Percentiles rank a stretch among this genome's conserved stretches.
These are phyloP conservation scores for Pseudomyrmex pallidus DNA, from an alignment of 1,140 invertebrate species.

Conservation along the genomic window DNA sequence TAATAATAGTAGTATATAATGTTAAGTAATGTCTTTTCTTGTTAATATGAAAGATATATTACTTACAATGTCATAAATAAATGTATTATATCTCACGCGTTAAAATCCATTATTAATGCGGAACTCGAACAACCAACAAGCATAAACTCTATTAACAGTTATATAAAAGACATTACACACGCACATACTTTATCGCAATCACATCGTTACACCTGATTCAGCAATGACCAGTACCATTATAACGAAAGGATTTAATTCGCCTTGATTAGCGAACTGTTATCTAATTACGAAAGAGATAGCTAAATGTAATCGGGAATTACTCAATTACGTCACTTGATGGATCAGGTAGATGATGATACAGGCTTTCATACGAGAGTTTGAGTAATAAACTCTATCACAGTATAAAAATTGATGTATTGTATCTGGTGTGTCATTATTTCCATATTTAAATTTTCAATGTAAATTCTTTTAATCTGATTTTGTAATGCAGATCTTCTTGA, in stretches of 20 bases:
- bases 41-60: constrained; percentile 11
- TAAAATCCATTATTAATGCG: not conserved
- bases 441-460: constrained; percentile 29
- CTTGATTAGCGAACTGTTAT: constrained; percentile 44
- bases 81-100: constrained; percentile 4
- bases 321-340: constrained; percentile 36
- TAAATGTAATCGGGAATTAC: constrained; percentile 35
- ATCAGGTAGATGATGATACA: not conserved
- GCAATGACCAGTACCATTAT: constrained; percentile 48
- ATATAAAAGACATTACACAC: constrained; percentile 45
- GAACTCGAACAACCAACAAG: constrained; percentile 30
- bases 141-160: constrained; percentile 48
- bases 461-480: constrained; percentile 33
- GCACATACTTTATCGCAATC: constrained; percentile 50
- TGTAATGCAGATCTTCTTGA: constrained; percentile 26
- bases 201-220: constrained; percentile 48
- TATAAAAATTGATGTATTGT: not conserved
- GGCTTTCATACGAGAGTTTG: too few relatives aligned
- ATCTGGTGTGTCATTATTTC: not conserved
- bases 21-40: too few relatives aligned
- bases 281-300: constrained; percentile 27
- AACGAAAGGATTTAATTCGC: constrained; percentile 51
- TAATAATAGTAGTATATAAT: too few relatives aligned
- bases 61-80: constrained; percentile 24
- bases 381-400: too few relatives aligned